Percentiles rank a stretch among this genome's conserved stretches.
Conservation (phyloP, 2,888 invertebrate genomes). For the Hofmannophila pseudospretella region DNA sequence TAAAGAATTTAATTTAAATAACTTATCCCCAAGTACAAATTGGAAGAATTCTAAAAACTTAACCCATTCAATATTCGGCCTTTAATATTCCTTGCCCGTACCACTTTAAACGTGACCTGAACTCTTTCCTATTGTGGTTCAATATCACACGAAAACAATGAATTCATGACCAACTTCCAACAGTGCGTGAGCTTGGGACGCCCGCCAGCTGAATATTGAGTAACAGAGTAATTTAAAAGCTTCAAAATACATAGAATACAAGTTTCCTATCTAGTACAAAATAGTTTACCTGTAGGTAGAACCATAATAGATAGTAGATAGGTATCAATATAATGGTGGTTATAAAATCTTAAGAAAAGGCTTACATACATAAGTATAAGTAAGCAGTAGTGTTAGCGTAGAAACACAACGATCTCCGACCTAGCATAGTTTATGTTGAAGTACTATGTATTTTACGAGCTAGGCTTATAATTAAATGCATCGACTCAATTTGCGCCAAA, state of each 20-base stretch:
- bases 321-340: too few relatives aligned
- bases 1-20: background rate
- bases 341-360: too few relatives aligned
- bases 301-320: too few relatives aligned
- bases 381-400: too few relatives aligned
- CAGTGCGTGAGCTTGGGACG: constrained; percentile 49
- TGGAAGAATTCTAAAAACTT: constrained; percentile 59
- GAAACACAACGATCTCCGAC: too few relatives aligned
- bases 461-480: background rate
- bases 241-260: constrained; percentile 19
- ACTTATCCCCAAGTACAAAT: background rate
- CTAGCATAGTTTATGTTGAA: background rate
- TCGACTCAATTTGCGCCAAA: constrained; percentile 3
- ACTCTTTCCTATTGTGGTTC: constrained; percentile 69
- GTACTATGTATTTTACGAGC: background rate
- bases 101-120: constrained; percentile 65
- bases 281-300: too few relatives aligned
- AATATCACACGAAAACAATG: constrained; percentile 73
- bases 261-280: too few relatives aligned
- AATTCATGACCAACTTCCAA: constrained; percentile 68
- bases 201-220: constrained; percentile 47
- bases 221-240: constrained; percentile 36
- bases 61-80: constrained; percentile 51
- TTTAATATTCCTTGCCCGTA: constrained; percentile 61
- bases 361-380: too few relatives aligned